Evolutionary conservation across 2,888 invertebrate genomes (phyloP), one percentile per base, ranked within the genome.

Genomic region (Drosophila anomalata): DNA sequence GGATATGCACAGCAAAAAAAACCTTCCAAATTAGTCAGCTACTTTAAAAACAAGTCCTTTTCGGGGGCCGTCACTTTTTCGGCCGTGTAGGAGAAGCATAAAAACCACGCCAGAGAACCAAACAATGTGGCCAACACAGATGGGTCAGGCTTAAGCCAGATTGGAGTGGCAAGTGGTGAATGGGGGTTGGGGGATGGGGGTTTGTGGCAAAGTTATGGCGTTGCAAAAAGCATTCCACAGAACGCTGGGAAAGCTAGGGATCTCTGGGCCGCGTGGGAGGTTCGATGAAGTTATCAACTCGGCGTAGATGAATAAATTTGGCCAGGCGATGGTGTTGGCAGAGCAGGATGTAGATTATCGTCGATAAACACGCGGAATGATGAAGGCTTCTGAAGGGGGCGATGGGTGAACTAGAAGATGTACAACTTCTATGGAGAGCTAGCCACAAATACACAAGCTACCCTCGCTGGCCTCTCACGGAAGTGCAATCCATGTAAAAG

Each of bases 161-260:
- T 7, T n/a, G 39, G 58, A 67, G 57, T 57, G 68, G 4, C 22
- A 4, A 24, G 22, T 24, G 22, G 3, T 0, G 22, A 4, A 0
- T 24, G 17, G 17, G 17, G 17, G 1, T 17, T 1, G 17, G 17
- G 17, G 17, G 17, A 1, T 24, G 20, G 56, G 11, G 11, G 14
- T 0, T 50, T 62, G 22, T 44, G 47, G 46, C 39, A 70, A 66
- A 84, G 67, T 76, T 79, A 82, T 85, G 81, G 87, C 69, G 85
- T 71, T 63, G 73, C 65, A 61, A 57, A 62, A 69, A 66, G 69
- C 69, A 75, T 76, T 60, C 41, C 70, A 46, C 9, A 14, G 42
- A 78, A 75, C 73, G 77, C 81, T 74, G 73, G 76, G 48, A 86
- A 77, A 73, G 65, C 52, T 52, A 42, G 67, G 55, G 58, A 56